Evolutionary conservation across 2,113 vertebrate genomes (phyloP).

Genomic region (Epinephelus fuscoguttatus): DNA sequence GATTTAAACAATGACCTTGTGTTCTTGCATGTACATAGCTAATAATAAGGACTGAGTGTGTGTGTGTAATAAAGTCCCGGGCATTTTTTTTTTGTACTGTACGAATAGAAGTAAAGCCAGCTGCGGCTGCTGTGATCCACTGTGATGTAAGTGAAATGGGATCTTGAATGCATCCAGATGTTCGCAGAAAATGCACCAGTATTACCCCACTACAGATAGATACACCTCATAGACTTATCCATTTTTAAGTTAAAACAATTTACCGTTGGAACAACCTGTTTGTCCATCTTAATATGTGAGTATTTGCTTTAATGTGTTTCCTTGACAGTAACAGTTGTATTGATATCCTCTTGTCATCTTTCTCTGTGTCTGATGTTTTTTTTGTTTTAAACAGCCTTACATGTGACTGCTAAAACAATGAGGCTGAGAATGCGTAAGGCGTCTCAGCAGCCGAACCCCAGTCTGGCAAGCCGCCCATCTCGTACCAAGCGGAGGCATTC

Average conservation of each 20-base stretch:
- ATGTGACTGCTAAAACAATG: slow-evolving; percentile 94
- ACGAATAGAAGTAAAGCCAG: slow-evolving; percentile 68
- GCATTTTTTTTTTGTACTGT: slow-evolving; percentile 19
- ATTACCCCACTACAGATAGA: slow-evolving; percentile 38
- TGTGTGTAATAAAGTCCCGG: slow-evolving; percentile 7
- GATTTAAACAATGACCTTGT: background rate
- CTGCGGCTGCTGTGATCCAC: slow-evolving; percentile 74
- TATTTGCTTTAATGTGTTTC: background rate
- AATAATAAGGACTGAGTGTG: background rate
- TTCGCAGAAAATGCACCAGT: slow-evolving; percentile 66
- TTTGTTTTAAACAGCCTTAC: slow-evolving; percentile 84
- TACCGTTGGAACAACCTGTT: slow-evolving; percentile 8
- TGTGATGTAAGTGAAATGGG: slow-evolving; percentile 81
- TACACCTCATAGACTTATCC: slow-evolving; percentile 8
- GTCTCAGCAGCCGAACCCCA: slow-evolving; percentile 92
- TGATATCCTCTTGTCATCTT: slow-evolving; percentile 5
- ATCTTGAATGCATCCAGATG: slow-evolving; percentile 86
- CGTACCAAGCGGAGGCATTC: slow-evolving; percentile 92
- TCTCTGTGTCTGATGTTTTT: slow-evolving; percentile 24
- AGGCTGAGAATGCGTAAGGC: slow-evolving; percentile 98
- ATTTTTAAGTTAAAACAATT: background rate
- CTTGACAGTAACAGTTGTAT: background rate
- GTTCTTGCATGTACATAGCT: background rate
- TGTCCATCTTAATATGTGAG: background rate
- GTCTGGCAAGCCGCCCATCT: slow-evolving; percentile 85